phyloP scores from a whole-genome alignment of 2,113 vertebrate species.

The Hystrix brachyura region DNA sequence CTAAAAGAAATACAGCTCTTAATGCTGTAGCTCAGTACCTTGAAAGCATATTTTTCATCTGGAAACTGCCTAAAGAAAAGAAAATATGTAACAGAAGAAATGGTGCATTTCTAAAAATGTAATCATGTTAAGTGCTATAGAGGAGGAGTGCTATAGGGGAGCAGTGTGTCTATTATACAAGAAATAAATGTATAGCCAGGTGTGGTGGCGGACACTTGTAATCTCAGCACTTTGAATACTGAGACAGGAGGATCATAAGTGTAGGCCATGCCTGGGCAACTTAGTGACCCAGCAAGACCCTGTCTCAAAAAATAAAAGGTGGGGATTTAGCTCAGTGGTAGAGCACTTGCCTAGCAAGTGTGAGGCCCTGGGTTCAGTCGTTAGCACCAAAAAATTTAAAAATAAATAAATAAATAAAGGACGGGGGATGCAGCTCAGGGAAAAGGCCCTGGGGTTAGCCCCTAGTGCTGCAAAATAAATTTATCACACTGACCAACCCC shows the following conservation, averaged over 20 bases:
- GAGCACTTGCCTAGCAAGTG: not conserved
- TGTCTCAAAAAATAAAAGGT: not conserved
- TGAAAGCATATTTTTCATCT: slow-evolving; percentile 37
- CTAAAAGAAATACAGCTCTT: not conserved
- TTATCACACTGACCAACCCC: slow-evolving; percentile 3
- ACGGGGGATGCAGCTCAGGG: not conserved
- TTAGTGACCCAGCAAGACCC: not conserved
- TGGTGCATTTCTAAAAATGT: not conserved
- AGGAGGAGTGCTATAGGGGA: not conserved
- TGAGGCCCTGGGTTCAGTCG: not conserved
- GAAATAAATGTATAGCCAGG: not conserved
- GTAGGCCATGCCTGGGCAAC: not conserved
- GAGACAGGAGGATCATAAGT: not conserved
- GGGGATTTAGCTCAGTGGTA: not conserved
- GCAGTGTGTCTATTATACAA: not conserved
- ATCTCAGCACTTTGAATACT: not conserved
- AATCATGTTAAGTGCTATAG: not conserved
- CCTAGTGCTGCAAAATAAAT: not conserved
- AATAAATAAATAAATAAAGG: not conserved
- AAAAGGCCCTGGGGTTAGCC: not conserved
- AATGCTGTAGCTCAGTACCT: not conserved
- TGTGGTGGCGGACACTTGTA: not conserved
- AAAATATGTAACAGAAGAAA: not conserved
- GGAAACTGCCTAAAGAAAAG: not conserved
- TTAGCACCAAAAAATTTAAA: not conserved